Conservation (phyloP, 2,888 invertebrate species). For the Keiferia lycopersicella region DNA sequence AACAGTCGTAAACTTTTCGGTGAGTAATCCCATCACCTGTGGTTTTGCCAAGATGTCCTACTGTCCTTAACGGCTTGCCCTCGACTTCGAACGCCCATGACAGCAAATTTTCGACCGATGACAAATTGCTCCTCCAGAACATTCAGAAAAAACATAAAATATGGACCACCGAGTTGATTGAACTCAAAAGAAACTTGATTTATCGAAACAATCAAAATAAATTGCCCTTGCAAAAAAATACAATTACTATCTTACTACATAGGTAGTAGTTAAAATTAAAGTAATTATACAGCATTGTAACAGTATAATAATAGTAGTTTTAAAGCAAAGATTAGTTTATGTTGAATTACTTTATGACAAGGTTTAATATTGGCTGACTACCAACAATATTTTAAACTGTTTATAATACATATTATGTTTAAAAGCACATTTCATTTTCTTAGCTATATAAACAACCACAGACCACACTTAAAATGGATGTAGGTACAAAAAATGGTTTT, state of each 20-base stretch:
- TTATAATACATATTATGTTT: not conserved
- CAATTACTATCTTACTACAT: not conserved
- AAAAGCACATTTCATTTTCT: too few relatives aligned
- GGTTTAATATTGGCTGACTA: not conserved
- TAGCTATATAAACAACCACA: too few relatives aligned
- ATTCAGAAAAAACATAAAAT: not conserved
- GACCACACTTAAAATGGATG: too few relatives aligned
- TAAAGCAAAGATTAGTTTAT: slow-evolving; percentile 4
- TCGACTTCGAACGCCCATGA: slow-evolving; percentile 60
- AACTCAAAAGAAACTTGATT: slow-evolving; percentile 13
- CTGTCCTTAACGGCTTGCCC: slow-evolving; percentile 41
- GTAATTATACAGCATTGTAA: not conserved
- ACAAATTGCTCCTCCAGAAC: slow-evolving; percentile 9
- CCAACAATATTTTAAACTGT: not conserved
- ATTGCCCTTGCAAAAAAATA: slow-evolving; percentile 10
- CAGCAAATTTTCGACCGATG: slow-evolving; percentile 25
- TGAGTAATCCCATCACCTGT: slow-evolving; percentile 33
- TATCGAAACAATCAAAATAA: slow-evolving; percentile 9
- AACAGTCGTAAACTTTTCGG: slow-evolving; percentile 44
- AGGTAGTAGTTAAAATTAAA: not conserved
- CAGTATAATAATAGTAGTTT: not conserved
- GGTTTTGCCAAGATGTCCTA: slow-evolving; percentile 37
- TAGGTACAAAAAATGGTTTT: too few relatives aligned
- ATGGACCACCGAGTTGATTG: slow-evolving; percentile 28
- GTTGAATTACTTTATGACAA: not conserved